Evolutionary conservation across 2,797 vertebrate genomes (phyloP).

Genomic region (Chloroceryle amazona): DNA sequence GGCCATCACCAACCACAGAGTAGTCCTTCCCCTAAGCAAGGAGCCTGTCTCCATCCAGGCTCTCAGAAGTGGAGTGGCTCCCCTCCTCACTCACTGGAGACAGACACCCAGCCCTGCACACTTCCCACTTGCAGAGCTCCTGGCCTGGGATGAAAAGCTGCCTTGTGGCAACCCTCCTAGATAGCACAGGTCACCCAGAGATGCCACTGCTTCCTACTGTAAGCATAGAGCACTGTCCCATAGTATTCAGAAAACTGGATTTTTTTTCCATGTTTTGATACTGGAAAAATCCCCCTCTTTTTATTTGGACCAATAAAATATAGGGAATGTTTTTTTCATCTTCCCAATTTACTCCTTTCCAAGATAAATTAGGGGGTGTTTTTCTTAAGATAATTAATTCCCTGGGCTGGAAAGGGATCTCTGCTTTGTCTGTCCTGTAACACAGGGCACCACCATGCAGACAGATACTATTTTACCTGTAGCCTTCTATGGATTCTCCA

Average conservation of each 20-base stretch:
- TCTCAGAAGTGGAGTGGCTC: not conserved
- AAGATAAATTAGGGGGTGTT: not conserved
- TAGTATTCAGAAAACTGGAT: not conserved
- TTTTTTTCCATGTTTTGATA: not conserved
- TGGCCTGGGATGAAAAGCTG: not conserved
- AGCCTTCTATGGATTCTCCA: not conserved
- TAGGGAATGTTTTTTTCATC: not conserved
- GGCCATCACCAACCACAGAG: not conserved
- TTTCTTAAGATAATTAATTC: not conserved
- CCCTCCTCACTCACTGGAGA: not conserved
- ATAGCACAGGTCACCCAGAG: not conserved
- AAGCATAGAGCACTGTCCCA: not conserved
- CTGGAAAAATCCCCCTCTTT: not conserved
- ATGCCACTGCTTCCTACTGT: not conserved
- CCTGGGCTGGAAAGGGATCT: not conserved
- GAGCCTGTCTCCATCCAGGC: not conserved
- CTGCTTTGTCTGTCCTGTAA: not conserved
- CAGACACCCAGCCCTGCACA: not conserved
- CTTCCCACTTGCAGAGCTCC: not conserved
- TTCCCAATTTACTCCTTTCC: not conserved
- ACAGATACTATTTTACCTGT: not conserved
- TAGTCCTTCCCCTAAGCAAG: not conserved
- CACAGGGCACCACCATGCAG: not conserved
- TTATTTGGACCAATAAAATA: not conserved
- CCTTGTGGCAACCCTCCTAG: not conserved